phyloP scores from a whole-genome alignment of 2,888 invertebrate genomes.

The Tinea pellionella region DNA sequence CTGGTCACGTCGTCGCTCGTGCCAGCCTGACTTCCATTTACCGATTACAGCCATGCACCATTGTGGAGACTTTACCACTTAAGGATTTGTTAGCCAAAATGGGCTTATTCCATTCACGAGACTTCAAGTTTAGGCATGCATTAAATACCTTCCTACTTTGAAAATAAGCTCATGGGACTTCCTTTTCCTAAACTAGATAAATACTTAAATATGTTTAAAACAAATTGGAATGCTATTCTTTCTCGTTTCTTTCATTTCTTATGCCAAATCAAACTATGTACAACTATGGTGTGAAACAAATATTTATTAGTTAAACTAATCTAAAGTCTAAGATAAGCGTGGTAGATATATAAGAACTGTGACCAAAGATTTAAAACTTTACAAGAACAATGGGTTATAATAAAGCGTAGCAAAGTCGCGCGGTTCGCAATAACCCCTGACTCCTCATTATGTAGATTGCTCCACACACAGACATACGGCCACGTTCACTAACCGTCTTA shows the following conservation, averaged over 20 bases:
- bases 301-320: no score
- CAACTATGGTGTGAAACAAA: no score
- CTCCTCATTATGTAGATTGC: slow-evolving; percentile 64
- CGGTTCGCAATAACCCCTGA: slow-evolving; percentile 38
- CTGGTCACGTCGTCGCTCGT: slow-evolving; percentile 10
- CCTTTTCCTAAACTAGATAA: no score
- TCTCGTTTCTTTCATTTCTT: no score
- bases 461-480: slow-evolving; percentile 38
- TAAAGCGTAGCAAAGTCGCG: not conserved
- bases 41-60: slow-evolving; percentile 10
- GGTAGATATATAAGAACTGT: not conserved
- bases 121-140: not conserved
- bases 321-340: no score
- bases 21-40: slow-evolving; percentile 9
- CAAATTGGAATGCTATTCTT: no score
- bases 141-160: no score
- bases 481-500: slow-evolving; percentile 46
- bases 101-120: slow-evolving; percentile 4
- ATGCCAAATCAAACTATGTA: no score
- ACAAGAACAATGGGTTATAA: not conserved
- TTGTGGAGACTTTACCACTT: slow-evolving; percentile 8
- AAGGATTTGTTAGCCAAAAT: slow-evolving; percentile 8
- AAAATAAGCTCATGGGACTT: no score
- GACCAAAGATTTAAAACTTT: not conserved
- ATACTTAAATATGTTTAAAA: no score